phyloP scores from a whole-genome alignment of 2,888 invertebrate species.

The Acleris literana region DNA sequence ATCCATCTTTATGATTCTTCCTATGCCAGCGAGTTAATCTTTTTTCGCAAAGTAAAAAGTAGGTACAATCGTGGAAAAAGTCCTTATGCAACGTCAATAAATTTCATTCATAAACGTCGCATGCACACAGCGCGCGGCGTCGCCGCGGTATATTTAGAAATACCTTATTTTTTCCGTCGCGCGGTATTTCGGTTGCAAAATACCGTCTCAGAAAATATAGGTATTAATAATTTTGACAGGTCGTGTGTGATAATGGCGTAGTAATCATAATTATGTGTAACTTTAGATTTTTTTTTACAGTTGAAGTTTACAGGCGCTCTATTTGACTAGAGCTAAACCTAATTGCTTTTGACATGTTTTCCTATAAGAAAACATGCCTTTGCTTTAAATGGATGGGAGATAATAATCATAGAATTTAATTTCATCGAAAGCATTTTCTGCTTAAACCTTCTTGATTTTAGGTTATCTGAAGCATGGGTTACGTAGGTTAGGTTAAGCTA shows the following conservation, averaged over 20 bases:
- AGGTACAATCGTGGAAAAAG: slow-evolving; percentile 27
- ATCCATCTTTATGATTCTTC: too few species aligned
- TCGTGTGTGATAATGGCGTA: not conserved
- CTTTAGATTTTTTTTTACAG: not conserved
- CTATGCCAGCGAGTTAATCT: too few species aligned
- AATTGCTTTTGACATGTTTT: too few species aligned
- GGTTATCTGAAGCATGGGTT: rapidly evolving
- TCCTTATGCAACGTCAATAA: slow-evolving; percentile 44
- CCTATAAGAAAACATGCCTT: too few species aligned
- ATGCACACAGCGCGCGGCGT: slow-evolving; percentile 50
- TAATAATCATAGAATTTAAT: too few species aligned
- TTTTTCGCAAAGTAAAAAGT: not conserved
- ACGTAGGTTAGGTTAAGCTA: too few species aligned
- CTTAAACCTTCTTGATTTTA: too few species aligned
- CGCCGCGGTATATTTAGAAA: slow-evolving; percentile 61
- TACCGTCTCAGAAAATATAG: slow-evolving; percentile 50
- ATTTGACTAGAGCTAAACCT: too few species aligned
- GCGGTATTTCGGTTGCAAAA: slow-evolving; percentile 70
- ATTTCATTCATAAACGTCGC: slow-evolving; percentile 59
- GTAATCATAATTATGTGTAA: not conserved
- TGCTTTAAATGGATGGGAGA: too few species aligned
- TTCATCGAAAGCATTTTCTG: too few species aligned
- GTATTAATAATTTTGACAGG: slow-evolving; percentile 20
- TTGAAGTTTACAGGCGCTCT: too few species aligned
- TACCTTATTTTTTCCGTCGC: slow-evolving; percentile 61